phyloP scores from a whole-genome alignment of 2,888 invertebrate species.

The Leucoptera coffeella region DNA sequence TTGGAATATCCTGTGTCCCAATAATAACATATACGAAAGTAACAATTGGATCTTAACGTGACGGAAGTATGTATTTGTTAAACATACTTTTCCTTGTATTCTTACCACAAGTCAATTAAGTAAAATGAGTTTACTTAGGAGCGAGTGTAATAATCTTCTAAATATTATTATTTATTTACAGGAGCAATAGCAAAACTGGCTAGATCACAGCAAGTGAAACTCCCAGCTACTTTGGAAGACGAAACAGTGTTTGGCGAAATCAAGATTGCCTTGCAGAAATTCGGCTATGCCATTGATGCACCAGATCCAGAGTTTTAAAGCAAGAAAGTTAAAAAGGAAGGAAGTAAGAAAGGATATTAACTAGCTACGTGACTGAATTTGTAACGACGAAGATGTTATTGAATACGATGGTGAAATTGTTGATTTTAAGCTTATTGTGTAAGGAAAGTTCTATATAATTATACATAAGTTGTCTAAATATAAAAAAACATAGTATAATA shows the following conservation, averaged over 20 bases:
- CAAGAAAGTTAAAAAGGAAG: neutral
- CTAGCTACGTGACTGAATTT: neutral
- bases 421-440: no score
- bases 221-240: conserved; percentile 86
- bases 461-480: neutral
- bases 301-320: conserved; percentile 54
- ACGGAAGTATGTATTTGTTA: no score
- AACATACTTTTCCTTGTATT: no score
- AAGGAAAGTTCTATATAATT: no score
- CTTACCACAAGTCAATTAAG: no score
- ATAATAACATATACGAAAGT: no score
- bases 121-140: no score
- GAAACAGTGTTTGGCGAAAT: conserved; percentile 75
- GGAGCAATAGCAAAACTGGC: conserved; percentile 1
- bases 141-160: no score
- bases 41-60: no score
- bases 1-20: no score
- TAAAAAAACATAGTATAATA: neutral
- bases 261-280: conserved; percentile 65
- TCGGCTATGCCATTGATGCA: conserved; percentile 68
- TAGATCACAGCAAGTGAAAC: conserved; percentile 68
- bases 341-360: neutral
- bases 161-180: no score
- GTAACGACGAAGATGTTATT: neutral
- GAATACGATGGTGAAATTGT: no score